A percentile compares a stretch with the other conserved stretches of the same genome.
phyloP scores from a whole-genome alignment of 2,797 vertebrate species.

The Poeciliopsis presidionis region DNA sequence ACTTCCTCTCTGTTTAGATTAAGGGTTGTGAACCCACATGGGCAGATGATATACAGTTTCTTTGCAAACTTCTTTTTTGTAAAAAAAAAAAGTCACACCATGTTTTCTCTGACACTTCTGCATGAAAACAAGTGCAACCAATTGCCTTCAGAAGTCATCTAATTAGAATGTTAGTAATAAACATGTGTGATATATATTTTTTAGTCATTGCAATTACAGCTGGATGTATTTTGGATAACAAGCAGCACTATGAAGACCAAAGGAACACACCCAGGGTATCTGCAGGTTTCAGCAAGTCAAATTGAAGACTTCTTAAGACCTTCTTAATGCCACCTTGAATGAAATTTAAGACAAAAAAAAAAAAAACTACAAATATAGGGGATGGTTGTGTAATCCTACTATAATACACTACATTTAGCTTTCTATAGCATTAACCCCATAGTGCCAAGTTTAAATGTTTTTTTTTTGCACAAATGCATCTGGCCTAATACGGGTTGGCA shows the following conservation, averaged over 20 bases:
- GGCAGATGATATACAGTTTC: not conserved
- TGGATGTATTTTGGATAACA: not conserved
- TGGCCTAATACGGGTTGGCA: too few species aligned
- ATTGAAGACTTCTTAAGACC: too few species aligned
- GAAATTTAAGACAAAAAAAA: too few species aligned
- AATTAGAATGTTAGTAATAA: not conserved
- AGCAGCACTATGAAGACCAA: not conserved
- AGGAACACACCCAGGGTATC: not conserved
- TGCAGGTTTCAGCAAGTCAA: too few species aligned
- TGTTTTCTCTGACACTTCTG: not conserved
- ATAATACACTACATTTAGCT: too few species aligned
- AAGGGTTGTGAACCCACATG: not conserved
- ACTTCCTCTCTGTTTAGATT: conserved; percentile 23
- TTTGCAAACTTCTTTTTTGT: not conserved
- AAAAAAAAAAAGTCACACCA: too few species aligned
- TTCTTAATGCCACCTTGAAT: too few species aligned
- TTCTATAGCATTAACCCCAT: too few species aligned
- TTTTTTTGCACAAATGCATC: too few species aligned
- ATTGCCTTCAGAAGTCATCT: not conserved
- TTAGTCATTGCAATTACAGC: not conserved
- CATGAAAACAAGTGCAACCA: not conserved
- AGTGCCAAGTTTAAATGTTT: too few species aligned
- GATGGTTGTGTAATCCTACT: too few species aligned
- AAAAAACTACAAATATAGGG: too few species aligned
- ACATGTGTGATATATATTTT: not conserved